These are phyloP conservation scores for Tragelaphus scriptus DNA, from an alignment of 2,113 vertebrate species.

Conservation along the genomic window DNA sequence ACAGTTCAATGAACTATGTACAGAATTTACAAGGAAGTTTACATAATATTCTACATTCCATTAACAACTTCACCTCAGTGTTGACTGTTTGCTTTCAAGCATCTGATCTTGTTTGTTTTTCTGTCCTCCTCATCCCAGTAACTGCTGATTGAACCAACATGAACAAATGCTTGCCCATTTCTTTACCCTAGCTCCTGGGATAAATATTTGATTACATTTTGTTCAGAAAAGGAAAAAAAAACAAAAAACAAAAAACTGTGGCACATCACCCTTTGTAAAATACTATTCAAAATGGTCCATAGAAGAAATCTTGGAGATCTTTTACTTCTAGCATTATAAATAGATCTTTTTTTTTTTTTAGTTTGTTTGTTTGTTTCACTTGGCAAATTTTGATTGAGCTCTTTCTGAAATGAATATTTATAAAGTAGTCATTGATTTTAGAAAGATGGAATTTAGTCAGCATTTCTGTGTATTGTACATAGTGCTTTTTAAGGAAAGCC, in stretches of 20 bases:
- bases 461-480: conserved; percentile 6
- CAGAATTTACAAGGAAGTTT: conserved; percentile 75
- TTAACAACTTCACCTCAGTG: conserved; percentile 10
- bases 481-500: conserved; percentile 27
- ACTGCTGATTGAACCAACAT: neutral
- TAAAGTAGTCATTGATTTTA: conserved; percentile 45
- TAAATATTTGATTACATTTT: neutral
- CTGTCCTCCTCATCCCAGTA: neutral
- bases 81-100: conserved; percentile 28
- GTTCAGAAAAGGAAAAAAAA: neutral
- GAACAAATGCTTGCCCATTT: neutral
- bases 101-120: neutral
- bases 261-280: conserved; percentile 36
- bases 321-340: conserved; percentile 23
- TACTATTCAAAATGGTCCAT: neutral
- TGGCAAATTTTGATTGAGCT: conserved; percentile 20
- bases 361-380: neutral
- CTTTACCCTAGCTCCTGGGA: conserved; percentile 14
- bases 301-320: conserved; percentile 27
- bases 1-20: conserved; percentile 70
- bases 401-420: conserved; percentile 39
- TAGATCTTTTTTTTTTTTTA: neutral
- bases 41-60: conserved; percentile 53
- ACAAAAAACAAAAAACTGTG: neutral
- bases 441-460: conserved; percentile 29